Base-by-base conservation (phyloP, 1,140 invertebrate species). In the Sinonovacula constricta region DNA sequence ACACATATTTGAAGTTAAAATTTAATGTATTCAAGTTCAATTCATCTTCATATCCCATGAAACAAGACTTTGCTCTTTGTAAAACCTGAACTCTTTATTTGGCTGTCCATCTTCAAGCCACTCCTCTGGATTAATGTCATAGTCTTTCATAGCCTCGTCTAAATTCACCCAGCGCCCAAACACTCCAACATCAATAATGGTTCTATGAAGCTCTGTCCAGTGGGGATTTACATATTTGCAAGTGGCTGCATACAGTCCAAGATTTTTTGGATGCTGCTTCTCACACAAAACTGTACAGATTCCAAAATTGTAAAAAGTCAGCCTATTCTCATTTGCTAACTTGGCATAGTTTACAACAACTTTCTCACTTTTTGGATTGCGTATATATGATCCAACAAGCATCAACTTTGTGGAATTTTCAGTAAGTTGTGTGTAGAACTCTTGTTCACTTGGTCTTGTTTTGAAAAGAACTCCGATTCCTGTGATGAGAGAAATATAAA, bases 181-280 rank as follows among this genome's bases (percentile, higher is more conserved):
- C 82, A 96, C 93, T 5, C 96, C 96, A 75, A 97, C 88, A 89
- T 97, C 96, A 31, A 96, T 89, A 76, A 96, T 93, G 82, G 94
- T 92, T 26, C 86, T 82, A 54, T 86, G 77, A 70, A 87, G 86
- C 10, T 89, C 81, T 49, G 81, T 63, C 88, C 88, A 90, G 24
- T 84, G 83, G 4, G 87, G 83, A 86, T 94, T 92, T 30, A 95
- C 90, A 84, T 96, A 95, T 45, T 93, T 91, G 89, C 96, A 97
- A 31, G 93, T 92, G 12, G 94, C 93, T 89, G 94, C 94, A 89
- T 95, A 97, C 0, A 94, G 88, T 54, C 93, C 93, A 85, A 95
- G 94, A 4, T 92, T 89, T 66, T 93, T 87, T 85, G 93, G 93
- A 82, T 94, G 94, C 83, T 95, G 93, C 81, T 95, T 94, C 1